A percentile compares a stretch with the other conserved stretches of the same genome.
phyloP scores from a whole-genome alignment of 2,888 invertebrate genomes.

The Hypercompe scribonia region DNA sequence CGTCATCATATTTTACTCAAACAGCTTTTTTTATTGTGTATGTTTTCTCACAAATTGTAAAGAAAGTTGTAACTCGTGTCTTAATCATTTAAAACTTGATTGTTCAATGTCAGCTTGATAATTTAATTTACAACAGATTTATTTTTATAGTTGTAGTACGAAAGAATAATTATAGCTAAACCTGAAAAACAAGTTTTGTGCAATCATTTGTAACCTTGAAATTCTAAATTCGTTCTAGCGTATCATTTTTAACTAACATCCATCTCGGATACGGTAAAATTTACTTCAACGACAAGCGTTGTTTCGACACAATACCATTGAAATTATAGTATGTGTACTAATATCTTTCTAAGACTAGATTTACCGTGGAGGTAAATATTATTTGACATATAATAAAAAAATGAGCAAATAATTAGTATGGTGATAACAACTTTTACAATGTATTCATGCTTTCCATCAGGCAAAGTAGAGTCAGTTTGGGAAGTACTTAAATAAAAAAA shows the following conservation, averaged over 20 bases:
- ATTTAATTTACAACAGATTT: neutral
- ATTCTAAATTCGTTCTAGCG: conserved; percentile 12
- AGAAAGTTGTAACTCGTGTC: conserved; percentile 18
- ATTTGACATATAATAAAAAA: neutral
- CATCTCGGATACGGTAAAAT: conserved; percentile 9
- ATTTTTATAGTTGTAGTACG: conserved; percentile 10
- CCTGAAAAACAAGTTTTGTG: conserved; percentile 13
- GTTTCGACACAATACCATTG: neutral
- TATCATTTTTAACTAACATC: conserved; percentile 17
- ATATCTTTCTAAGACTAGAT: neutral
- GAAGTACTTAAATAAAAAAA: no score
- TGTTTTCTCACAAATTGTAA: conserved; percentile 20
- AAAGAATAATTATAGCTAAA: conserved; percentile 3
- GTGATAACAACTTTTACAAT: no score
- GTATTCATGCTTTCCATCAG: no score
- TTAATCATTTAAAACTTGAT: conserved; percentile 6
- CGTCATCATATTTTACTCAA: conserved; percentile 23
- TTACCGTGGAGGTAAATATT: neutral
- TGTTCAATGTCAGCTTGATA: conserved; percentile 11
- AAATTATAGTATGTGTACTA: conserved; percentile 10
- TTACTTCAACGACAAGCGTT: conserved; percentile 5
- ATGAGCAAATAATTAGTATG: no score
- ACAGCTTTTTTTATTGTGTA: no score
- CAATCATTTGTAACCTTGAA: conserved; percentile 16
- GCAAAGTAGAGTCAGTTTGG: no score